Conservation (phyloP, 2,888 invertebrate species). For the Drosophila neotestacea region DNA sequence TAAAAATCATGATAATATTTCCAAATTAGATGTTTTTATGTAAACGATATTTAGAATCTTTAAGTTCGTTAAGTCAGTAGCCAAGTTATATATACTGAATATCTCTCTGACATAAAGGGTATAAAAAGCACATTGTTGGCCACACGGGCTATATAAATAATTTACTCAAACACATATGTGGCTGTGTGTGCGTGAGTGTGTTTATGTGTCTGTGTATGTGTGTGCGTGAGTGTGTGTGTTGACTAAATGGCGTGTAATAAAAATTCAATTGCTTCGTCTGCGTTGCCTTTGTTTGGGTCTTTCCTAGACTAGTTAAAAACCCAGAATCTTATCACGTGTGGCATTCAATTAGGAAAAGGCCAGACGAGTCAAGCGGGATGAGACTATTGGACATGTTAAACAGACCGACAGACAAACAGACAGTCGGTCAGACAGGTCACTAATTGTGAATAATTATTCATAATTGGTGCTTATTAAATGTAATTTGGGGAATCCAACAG, state of each 20-base stretch:
- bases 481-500: constrained; percentile 52
- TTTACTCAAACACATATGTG: constrained; percentile 32
- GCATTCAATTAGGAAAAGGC: constrained; percentile 44
- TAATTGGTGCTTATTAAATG: constrained; percentile 69
- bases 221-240: constrained; percentile 34
- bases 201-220: not conserved
- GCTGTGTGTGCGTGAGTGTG: constrained; percentile 2
- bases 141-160: constrained; percentile 60
- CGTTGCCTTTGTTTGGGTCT: constrained; percentile 32
- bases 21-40: too few species aligned
- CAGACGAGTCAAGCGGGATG: constrained; percentile 10
- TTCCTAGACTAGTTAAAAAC: constrained; percentile 21
- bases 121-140: constrained; percentile 44
- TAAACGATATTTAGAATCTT: too few species aligned
- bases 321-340: constrained; percentile 48
- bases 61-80: not conserved
- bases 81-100: not conserved
- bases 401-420: not conserved
- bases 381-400: not conserved
- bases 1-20: too few species aligned
- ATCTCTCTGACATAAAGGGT: not conserved
- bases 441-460: constrained; percentile 59
- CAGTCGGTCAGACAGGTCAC: not conserved
- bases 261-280: constrained; percentile 73
- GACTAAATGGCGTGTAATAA: constrained; percentile 69